Percentiles rank a stretch among this genome's conserved stretches.
Evolutionary conservation across 2,113 vertebrate genomes (phyloP).

Genomic region (Melanerpes formicivorus): DNA sequence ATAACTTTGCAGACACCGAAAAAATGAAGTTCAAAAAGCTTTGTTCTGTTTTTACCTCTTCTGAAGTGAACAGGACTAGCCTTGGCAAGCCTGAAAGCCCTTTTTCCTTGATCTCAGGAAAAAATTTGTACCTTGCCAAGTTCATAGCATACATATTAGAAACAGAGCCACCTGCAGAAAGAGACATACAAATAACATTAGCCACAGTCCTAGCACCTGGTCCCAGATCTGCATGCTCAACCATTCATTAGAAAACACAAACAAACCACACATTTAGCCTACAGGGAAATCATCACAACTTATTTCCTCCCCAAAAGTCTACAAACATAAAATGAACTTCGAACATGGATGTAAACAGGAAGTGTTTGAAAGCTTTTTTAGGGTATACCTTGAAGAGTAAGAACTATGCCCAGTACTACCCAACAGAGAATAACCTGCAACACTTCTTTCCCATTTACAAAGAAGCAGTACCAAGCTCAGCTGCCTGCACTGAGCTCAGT

Average conservation of each 20-base stretch:
- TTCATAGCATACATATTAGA: constrained; percentile 91
- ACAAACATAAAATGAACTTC: not conserved
- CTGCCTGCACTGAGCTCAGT: not conserved
- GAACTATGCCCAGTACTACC: not conserved
- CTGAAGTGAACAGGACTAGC: constrained; percentile 83
- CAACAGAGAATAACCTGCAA: not conserved
- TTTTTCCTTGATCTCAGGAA: constrained; percentile 84
- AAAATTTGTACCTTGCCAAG: constrained; percentile 83
- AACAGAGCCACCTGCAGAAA: constrained; percentile 84
- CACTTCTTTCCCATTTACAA: not conserved
- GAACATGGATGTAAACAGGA: not conserved
- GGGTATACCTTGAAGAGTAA: not conserved
- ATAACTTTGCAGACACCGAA: not conserved
- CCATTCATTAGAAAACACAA: not conserved
- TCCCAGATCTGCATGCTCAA: not conserved
- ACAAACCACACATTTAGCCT: not conserved
- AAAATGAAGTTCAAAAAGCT: not conserved
- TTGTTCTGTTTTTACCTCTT: constrained; percentile 77
- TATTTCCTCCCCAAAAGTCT: not conserved
- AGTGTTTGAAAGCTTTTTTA: not conserved
- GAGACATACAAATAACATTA: not conserved
- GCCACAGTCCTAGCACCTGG: not conserved
- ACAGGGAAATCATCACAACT: not conserved
- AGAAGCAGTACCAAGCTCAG: not conserved
- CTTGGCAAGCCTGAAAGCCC: constrained; percentile 82